Evolutionary conservation across 2,888 invertebrate genomes (phyloP).

Genomic region (Gibbula magus): DNA sequence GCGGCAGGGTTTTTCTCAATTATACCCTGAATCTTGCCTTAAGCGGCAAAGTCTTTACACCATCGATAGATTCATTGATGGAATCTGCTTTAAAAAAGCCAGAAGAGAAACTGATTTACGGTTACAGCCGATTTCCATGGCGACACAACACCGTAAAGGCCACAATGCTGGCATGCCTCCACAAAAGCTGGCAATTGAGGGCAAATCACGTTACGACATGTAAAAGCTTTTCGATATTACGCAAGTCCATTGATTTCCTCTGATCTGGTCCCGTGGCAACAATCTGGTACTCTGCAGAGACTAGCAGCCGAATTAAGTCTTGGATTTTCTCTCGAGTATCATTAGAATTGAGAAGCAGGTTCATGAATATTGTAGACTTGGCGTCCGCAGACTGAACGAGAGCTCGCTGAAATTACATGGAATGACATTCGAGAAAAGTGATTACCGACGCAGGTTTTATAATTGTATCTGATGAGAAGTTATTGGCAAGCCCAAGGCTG

Average conservation of each 20-base stretch:
- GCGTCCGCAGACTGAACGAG: not conserved
- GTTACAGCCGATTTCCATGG: not conserved
- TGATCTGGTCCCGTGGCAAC: not conserved
- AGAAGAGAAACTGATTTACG: too few species aligned
- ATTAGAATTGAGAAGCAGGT: not conserved
- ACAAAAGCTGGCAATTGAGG: not conserved
- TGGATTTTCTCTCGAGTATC: not conserved
- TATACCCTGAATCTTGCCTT: too few species aligned
- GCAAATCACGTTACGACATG: constrained; percentile 11
- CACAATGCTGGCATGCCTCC: not conserved
- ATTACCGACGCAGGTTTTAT: too few species aligned
- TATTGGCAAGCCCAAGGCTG: too few species aligned
- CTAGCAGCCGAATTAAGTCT: not conserved
- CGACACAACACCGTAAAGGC: not conserved
- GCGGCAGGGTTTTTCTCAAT: too few species aligned
- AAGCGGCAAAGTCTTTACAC: too few species aligned
- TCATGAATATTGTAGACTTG: not conserved
- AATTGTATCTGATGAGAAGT: too few species aligned
- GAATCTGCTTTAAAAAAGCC: too few species aligned
- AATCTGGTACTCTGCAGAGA: not conserved
- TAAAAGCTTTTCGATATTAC: not conserved
- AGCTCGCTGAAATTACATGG: too few species aligned
- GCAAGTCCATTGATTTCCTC: constrained; percentile 3
- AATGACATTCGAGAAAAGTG: too few species aligned
- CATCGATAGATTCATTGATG: too few species aligned